Evolutionary conservation across 2,113 vertebrate genomes (phyloP).

Genomic region (Barnardius zonarius): DNA sequence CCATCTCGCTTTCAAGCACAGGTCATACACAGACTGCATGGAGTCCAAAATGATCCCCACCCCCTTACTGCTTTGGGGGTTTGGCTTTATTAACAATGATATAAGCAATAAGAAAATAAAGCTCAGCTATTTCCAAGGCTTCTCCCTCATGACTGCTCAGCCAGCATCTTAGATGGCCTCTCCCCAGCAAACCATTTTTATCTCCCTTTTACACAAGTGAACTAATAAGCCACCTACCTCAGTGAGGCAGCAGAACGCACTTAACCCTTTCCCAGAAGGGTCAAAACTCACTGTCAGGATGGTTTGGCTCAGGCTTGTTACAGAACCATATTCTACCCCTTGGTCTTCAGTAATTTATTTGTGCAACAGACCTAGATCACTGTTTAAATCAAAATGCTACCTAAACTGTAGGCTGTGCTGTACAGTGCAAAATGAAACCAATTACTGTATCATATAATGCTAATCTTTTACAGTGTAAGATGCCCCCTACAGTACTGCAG

Average conservation of each 20-base stretch:
- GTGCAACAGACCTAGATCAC: constrained; percentile 44
- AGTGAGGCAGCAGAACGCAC: constrained; percentile 70
- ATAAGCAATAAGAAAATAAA: constrained; percentile 70
- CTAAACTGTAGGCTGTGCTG: constrained; percentile 60
- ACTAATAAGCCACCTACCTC: constrained; percentile 66
- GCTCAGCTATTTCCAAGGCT: constrained; percentile 57
- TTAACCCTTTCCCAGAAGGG: constrained; percentile 67
- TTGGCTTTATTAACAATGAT: constrained; percentile 69
- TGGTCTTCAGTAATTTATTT: constrained; percentile 62
- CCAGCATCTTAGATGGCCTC: constrained; percentile 51
- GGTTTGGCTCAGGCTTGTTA: constrained; percentile 46
- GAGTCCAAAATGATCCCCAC: constrained; percentile 56
- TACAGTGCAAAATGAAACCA: constrained; percentile 61
- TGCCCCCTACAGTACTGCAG: constrained; percentile 59
- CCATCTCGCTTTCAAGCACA: constrained; percentile 42
- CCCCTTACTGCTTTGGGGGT: constrained; percentile 65
- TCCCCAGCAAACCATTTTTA: constrained; percentile 61
- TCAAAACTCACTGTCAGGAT: constrained; percentile 42
- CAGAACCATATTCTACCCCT: constrained; percentile 42
- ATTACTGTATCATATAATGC: constrained; percentile 29
- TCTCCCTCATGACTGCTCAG: constrained; percentile 60
- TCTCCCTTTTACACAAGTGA: constrained; percentile 60
- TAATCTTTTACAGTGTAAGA: constrained; percentile 42
- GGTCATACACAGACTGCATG: not conserved
- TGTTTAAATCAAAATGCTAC: constrained; percentile 67